These are phyloP conservation scores for Anastrepha ludens DNA, from an alignment of 1,140 invertebrate species.

Conservation along the genomic window DNA sequence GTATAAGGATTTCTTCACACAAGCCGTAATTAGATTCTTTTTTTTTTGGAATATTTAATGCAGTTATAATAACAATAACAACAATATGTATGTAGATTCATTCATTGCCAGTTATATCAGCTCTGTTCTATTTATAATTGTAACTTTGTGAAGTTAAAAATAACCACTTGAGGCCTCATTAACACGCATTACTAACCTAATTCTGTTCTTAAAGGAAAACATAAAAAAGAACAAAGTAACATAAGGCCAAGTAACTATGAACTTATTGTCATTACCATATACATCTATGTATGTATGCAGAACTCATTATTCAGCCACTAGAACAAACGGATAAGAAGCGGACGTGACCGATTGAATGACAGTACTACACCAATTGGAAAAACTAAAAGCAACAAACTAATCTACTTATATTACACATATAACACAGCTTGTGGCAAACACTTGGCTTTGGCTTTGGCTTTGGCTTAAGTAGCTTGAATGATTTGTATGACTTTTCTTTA, in stretches of 20 bases:
- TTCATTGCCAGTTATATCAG: too few relatives aligned
- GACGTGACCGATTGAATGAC: slow-evolving; percentile 32
- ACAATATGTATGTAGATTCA: too few relatives aligned
- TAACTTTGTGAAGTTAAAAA: not conserved
- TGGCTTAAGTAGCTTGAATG: not conserved
- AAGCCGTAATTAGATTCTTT: too few relatives aligned
- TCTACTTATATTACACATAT: not conserved
- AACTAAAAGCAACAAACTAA: not conserved
- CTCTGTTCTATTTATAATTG: not conserved
- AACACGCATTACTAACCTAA: not conserved
- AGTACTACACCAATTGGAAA: not conserved
- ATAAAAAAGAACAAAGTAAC: not conserved
- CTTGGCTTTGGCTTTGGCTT: slow-evolving; percentile 38
- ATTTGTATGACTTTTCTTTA: slow-evolving; percentile 31
- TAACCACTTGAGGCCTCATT: slow-evolving; percentile 33
- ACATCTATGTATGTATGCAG: not conserved
- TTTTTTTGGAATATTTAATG: too few relatives aligned
- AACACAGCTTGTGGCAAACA: not conserved
- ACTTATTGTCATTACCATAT: slow-evolving; percentile 1
- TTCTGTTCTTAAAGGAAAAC: not conserved
- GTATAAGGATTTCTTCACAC: too few relatives aligned
- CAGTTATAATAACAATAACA: too few relatives aligned
- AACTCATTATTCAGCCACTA: not conserved
- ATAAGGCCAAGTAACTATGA: not conserved
- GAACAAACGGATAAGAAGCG: slow-evolving; percentile 36